Evolutionary conservation across 2,113 vertebrate genomes (phyloP), one percentile per base, ranked within the genome.

Genomic region (Acrocephalus kingi): DNA sequence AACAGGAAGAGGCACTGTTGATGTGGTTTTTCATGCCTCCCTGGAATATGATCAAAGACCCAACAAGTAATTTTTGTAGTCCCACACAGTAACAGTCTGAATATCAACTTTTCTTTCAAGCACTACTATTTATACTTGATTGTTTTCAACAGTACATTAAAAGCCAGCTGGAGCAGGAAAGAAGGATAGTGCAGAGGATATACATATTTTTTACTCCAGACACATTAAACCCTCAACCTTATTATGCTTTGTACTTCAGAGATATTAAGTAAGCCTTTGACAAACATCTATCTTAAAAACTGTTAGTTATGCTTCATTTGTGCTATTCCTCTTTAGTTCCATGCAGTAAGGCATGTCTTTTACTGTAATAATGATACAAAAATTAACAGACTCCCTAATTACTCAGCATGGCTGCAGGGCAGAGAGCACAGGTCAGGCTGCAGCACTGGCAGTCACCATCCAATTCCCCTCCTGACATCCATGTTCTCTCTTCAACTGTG

Each of bases 261-360:
- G 88, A 88, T 49, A 79, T 89, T 89, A 92, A 86, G 45, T 45
- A 83, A 97, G 78, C 71, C 85, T 82, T 75, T 89, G 63, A 11
- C 52, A 45, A 77, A 92, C 33, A 92, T 92, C 64, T 84, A 55
- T 96, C 85, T 92, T 90, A 73, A 94, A 93, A 94, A 33, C 56
- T 69, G 62, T 43, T 72, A 75, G 64, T 62, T 91, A 68, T 28
- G 21, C 49, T 74, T 90, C 33, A 87, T 81, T 76, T 88, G 54
- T 69, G 58, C 49, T 86, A 52, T 8, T 59, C 43, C 35, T 62
- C 51, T 90, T 90, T 78, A 90, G 54, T 63, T 94, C 55, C 78
- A 35, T 33, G 28, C 3, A 21, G 89, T 84, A 63, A 86, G 51
- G 20, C 24, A 71, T 59, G 64, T 28, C 62, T 94, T 85, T 87